phyloP scores from a whole-genome alignment of 2,888 invertebrate genomes.

The Syrista parreyssii region DNA sequence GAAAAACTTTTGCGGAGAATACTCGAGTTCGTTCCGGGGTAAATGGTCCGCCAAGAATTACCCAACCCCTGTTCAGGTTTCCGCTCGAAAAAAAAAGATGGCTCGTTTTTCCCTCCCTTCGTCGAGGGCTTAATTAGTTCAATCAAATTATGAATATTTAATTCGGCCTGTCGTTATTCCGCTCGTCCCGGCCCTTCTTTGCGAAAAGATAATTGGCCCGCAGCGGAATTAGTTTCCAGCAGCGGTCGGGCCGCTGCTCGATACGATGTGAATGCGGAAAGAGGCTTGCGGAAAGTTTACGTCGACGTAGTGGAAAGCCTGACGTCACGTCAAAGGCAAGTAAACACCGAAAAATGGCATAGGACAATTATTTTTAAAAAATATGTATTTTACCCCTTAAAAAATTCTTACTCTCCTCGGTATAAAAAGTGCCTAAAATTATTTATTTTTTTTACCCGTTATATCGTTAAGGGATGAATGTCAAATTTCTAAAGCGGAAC shows the following conservation, averaged over 20 bases:
- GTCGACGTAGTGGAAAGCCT: neutral
- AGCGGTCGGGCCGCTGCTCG: slow-evolving; percentile 1
- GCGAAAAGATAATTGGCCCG: slow-evolving; percentile 31
- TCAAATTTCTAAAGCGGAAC: neutral
- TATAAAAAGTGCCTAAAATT: too few species aligned
- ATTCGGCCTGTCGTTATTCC: slow-evolving; percentile 28
- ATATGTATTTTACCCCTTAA: too few species aligned
- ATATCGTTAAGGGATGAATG: neutral
- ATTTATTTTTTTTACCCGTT: neutral
- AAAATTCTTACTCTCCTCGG: too few species aligned
- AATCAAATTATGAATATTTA: slow-evolving; percentile 42
- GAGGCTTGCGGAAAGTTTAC: neutral
- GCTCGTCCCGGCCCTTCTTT: slow-evolving; percentile 13
- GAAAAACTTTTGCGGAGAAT: neutral
- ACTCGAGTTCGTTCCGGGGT: slow-evolving; percentile 41
- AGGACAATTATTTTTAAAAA: too few species aligned
- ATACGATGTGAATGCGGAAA: slow-evolving; percentile 12
- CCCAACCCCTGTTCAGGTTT: slow-evolving; percentile 20
- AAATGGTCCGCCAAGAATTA: slow-evolving; percentile 50
- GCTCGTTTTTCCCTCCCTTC: neutral
- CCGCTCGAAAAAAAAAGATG: slow-evolving; percentile 15
- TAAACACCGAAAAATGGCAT: neutral
- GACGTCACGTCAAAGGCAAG: neutral
- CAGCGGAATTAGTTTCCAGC: slow-evolving; percentile 30
- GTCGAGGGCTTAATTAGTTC: slow-evolving; percentile 34